A percentile compares a stretch with the other conserved stretches of the same genome.
Conservation (phyloP, 2,113 vertebrate species). For the Osmerus mordax region DNA sequence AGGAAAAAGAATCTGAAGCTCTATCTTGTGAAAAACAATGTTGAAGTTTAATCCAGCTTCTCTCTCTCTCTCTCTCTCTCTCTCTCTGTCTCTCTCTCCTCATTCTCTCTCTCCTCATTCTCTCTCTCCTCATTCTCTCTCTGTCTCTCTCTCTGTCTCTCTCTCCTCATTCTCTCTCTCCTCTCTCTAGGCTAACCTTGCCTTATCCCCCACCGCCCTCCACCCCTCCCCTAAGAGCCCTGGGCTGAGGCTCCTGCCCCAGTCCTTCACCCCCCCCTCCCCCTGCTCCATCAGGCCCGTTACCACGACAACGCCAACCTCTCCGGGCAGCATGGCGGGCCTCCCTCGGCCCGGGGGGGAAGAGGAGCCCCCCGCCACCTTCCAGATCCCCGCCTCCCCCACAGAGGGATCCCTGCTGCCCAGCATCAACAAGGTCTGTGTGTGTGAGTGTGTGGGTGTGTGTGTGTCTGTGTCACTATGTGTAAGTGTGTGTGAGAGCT, state of each 20-base stretch:
- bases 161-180: not conserved
- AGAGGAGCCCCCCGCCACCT: conserved; percentile 1
- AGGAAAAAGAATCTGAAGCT: not conserved
- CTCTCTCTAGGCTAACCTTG: conserved; percentile 3
- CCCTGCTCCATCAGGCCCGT: not conserved
- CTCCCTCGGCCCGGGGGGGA: not conserved
- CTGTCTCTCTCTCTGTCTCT: not conserved
- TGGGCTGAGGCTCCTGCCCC: not conserved
- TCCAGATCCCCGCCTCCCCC: not conserved
- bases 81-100: not conserved
- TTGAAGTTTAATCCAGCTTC: not conserved
- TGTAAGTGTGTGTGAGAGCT: not conserved
- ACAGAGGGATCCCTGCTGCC: conserved; percentile 5
- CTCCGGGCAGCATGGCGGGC: not conserved
- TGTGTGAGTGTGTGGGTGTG: not conserved
- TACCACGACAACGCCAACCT: not conserved
- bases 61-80: not conserved
- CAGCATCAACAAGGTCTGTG: conserved; percentile 13
- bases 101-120: conserved; percentile 8
- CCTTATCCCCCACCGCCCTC: not conserved
- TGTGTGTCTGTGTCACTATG: not conserved
- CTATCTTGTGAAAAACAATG: not conserved
- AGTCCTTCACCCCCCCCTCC: not conserved
- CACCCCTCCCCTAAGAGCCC: conserved; percentile 7
- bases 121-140: not conserved